A percentile compares a stretch with the other conserved stretches of the same genome.
Evolutionary conservation across 2,797 vertebrate species (phyloP).

Genomic region (Orestias chungarensis): DNA sequence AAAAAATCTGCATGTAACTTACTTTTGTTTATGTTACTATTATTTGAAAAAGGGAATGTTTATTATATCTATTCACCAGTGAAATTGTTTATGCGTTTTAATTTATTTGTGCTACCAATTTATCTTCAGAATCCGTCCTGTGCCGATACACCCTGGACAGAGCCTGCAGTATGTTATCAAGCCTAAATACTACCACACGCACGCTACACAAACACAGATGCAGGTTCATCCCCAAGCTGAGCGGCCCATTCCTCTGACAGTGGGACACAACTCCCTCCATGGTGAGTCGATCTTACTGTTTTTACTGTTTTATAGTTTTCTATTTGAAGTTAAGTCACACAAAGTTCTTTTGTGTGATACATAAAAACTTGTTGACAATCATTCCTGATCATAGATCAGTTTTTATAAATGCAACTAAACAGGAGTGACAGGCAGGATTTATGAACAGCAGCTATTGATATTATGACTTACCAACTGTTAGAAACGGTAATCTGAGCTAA

Average conservation of each 20-base stretch:
- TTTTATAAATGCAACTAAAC: neutral
- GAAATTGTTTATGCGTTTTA: neutral
- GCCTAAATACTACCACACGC: constrained; percentile 89
- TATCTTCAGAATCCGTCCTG: constrained; percentile 83
- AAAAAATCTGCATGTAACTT: neutral
- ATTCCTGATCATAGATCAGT: neutral
- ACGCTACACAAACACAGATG: constrained; percentile 81
- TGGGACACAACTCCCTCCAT: constrained; percentile 83
- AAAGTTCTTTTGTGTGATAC: neutral
- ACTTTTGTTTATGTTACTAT: neutral
- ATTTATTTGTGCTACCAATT: constrained; percentile 6
- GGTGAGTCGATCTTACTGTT: constrained; percentile 81
- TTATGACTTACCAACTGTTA: neutral
- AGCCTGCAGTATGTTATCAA: constrained; percentile 90
- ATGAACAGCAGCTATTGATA: neutral
- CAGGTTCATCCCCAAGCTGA: constrained; percentile 82
- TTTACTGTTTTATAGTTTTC: neutral
- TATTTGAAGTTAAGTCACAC: neutral
- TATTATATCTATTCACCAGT: neutral
- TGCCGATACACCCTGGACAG: constrained; percentile 86
- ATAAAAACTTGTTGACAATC: neutral
- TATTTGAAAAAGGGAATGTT: neutral
- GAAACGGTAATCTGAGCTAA: neutral
- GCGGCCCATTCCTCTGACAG: constrained; percentile 84
- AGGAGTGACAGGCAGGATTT: neutral